Evolutionary conservation across 2,888 invertebrate species (phyloP).

Genomic region (Drosophila heteroneura): DNA sequence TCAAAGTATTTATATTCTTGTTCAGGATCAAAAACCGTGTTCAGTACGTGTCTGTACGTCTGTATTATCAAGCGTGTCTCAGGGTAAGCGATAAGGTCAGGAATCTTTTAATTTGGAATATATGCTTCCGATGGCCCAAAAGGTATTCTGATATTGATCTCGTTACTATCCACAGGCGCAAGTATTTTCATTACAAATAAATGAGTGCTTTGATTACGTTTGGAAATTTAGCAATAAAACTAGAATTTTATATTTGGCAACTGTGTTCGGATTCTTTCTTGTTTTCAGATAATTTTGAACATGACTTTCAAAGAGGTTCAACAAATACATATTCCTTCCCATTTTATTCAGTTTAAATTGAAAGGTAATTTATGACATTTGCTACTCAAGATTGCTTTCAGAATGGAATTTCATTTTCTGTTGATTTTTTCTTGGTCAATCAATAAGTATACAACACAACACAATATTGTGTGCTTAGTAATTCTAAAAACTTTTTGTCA

Average conservation of each 20-base stretch:
- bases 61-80: not conserved
- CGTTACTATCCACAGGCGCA: not conserved
- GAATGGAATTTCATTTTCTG: not conserved
- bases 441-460: too few species aligned
- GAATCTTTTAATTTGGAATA: not conserved
- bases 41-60: not conserved
- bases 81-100: accelerated
- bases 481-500: not conserved
- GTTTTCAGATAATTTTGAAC: too few species aligned
- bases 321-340: not conserved
- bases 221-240: not conserved
- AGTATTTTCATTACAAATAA: not conserved
- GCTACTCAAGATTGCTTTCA: not conserved
- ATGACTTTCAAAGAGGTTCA: too few species aligned
- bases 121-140: not conserved
- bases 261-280: accelerated
- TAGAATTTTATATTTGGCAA: not conserved
- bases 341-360: not conserved
- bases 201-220: not conserved
- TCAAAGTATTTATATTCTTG: not conserved
- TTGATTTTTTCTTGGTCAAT: not conserved
- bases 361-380: not conserved
- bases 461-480: not conserved
- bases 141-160: not conserved
- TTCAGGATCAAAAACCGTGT: not conserved